These are phyloP conservation scores for Scophthalmus maximus DNA, from an alignment of 2,113 vertebrate species.

Conservation along the genomic window DNA sequence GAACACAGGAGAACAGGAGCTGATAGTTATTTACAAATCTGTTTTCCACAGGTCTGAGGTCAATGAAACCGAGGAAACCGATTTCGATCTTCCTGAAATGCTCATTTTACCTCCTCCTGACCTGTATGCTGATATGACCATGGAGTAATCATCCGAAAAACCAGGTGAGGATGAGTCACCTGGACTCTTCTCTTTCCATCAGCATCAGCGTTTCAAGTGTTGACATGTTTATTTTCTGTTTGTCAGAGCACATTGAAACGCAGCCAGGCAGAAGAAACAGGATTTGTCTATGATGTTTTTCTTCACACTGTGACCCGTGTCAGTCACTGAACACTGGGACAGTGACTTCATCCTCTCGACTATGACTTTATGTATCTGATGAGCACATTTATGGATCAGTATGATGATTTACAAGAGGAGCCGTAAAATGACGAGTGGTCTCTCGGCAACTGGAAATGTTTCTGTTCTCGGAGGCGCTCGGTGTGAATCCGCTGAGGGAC, in stretches of 20 bases:
- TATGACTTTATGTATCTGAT: constrained; percentile 12
- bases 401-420: constrained; percentile 5
- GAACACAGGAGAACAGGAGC: background rate
- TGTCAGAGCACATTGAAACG: constrained; percentile 11
- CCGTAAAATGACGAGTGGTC: background rate
- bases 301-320: constrained; percentile 11
- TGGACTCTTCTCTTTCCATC: background rate
- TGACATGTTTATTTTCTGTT: constrained; percentile 13
- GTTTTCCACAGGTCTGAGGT: constrained; percentile 48
- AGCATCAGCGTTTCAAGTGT: background rate
- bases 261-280: constrained; percentile 19
- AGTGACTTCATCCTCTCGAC: constrained; percentile 20
- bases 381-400: constrained; percentile 14
- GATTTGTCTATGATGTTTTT: constrained; percentile 1
- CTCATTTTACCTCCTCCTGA: constrained; percentile 82
- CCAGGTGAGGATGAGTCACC: background rate
- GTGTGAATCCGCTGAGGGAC: constrained; percentile 20
- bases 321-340: background rate
- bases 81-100: constrained; percentile 25
- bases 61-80: constrained; percentile 13
- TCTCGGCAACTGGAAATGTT: constrained; percentile 4
- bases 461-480: background rate
- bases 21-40: background rate
- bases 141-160: constrained; percentile 17
- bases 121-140: constrained; percentile 72